phyloP scores from a whole-genome alignment of 2,888 invertebrate species.

The Campopleginae sp. region DNA sequence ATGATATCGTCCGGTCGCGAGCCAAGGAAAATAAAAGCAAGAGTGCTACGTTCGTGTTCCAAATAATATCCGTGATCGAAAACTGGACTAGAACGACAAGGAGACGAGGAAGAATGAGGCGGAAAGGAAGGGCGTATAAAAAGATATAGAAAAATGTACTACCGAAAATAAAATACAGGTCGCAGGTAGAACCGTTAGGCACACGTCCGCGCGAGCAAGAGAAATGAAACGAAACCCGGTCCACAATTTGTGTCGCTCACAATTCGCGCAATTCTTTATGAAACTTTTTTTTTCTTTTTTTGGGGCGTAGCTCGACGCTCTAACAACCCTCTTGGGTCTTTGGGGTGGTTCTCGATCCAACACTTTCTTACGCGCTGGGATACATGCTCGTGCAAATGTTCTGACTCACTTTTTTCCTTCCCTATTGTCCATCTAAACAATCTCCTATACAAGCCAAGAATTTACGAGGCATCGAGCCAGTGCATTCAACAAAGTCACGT shows the following conservation, averaged over 20 bases:
- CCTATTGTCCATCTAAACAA: slow-evolving; percentile 3
- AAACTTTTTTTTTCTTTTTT: slow-evolving; percentile 68
- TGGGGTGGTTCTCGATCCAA: slow-evolving; percentile 49
- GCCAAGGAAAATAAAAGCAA: slow-evolving; percentile 51
- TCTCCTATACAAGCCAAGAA: slow-evolving; percentile 46
- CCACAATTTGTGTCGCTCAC: slow-evolving; percentile 55
- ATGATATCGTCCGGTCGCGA: slow-evolving; percentile 74
- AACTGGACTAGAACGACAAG: slow-evolving; percentile 50
- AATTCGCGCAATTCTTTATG: slow-evolving; percentile 73
- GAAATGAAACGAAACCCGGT: slow-evolving; percentile 34
- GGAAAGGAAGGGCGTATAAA: slow-evolving; percentile 45
- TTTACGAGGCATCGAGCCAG: slow-evolving; percentile 57
- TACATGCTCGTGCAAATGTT: slow-evolving; percentile 32
- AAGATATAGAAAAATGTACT: slow-evolving; percentile 37
- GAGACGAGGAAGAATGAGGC: slow-evolving; percentile 39
- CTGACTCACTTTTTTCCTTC: slow-evolving; percentile 9
- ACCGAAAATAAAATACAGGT: slow-evolving; percentile 62
- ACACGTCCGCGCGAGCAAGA: slow-evolving; percentile 51
- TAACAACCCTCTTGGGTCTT: slow-evolving; percentile 50
- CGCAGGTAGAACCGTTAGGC: slow-evolving; percentile 79
- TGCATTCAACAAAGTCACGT: slow-evolving; percentile 59
- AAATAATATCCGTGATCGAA: slow-evolving; percentile 77
- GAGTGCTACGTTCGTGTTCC: slow-evolving; percentile 68
- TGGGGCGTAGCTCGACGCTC: slow-evolving; percentile 68
- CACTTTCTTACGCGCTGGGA: slow-evolving; percentile 26